Evolutionary conservation across 2,113 vertebrate genomes (phyloP), one percentile per base, ranked within the genome.

Genomic region (Turdus rufiventris): DNA sequence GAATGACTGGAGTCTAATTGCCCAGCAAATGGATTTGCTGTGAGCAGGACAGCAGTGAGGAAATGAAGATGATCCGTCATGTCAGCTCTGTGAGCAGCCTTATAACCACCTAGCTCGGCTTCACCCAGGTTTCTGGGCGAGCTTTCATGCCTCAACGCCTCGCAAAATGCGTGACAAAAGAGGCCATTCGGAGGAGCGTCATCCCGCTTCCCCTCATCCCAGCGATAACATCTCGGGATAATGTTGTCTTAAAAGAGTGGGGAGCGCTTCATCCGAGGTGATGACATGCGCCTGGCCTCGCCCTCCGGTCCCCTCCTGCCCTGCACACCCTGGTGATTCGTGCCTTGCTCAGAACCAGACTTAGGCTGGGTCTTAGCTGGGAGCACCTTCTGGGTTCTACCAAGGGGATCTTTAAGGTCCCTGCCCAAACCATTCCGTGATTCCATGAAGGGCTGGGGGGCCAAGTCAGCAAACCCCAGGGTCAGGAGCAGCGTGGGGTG

Each of bases 11-110:
- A 89, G 87, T 89, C 91, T 94, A 96, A 96, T 95, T 96, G 87
- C 84, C 89, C 87, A 91, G 91, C 87, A 96, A 96, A 96, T 96
- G 80, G 91, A 81, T 94, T 85, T 78, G 80, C 96, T 96, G 61
- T 72, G 38, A 71, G 94, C 56, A 13, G 93, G 91, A 75, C 65
- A 67, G 89, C 70, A 67, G 21, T 40, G 57, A 77, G 77, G n/a
- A 93, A 95, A 95, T 91, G 80, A 94, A 87, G 84, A 60, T 66
- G 89, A 96, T 96, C 93, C 51, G 43, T 96, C 96, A 96, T 25
- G 53, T 85, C 48, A 13, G 81, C 65, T 51, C 65, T 60, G 89
- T 87, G 78, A 87, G 70, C 36, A 51, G 93, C 91, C 84, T 63
- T 66, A 26, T 80, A 84, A 87, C 76, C 76, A 92, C 80, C 87